These are phyloP conservation scores for Hyperoplus lanceolatus DNA, from an alignment of 2,797 vertebrate genomes.

Conservation along the genomic window DNA sequence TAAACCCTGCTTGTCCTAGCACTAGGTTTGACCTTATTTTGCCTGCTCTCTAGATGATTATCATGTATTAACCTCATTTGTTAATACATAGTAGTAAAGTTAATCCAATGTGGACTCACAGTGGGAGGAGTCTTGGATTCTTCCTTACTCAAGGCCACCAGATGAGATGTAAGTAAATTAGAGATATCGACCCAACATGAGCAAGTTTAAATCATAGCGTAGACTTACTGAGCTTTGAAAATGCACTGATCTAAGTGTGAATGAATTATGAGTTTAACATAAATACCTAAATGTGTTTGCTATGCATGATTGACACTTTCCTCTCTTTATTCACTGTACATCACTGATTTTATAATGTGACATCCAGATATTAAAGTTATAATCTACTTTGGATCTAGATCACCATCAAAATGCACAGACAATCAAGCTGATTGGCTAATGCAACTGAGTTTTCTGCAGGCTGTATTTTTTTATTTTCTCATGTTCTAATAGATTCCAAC, in stretches of 20 bases:
- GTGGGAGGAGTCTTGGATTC: constrained; percentile 34
- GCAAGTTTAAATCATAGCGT: neutral
- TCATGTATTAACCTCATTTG: constrained; percentile 82
- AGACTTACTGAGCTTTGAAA: neutral
- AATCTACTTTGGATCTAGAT: neutral
- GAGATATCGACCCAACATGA: neutral
- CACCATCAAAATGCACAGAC: neutral
- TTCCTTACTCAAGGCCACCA: constrained; percentile 21
- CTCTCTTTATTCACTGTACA: neutral
- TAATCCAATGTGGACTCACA: constrained; percentile 65
- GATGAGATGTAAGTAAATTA: neutral
- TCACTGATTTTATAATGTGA: neutral
- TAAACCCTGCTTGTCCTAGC: constrained; percentile 22
- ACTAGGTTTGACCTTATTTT: constrained; percentile 62
- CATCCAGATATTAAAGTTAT: neutral
- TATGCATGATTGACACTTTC: neutral
- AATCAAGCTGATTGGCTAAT: neutral
- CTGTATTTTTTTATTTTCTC: neutral
- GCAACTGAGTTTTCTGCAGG: neutral
- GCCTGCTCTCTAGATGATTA: constrained; percentile 61
- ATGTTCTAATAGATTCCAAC: neutral
- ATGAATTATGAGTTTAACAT: neutral
- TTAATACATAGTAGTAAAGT: constrained; percentile 56
- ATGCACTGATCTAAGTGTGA: neutral
- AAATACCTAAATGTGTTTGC: neutral